Percentiles rank a stretch among this genome's conserved stretches.
Conservation (phyloP, 2,797 vertebrate genomes). For the Poeciliopsis presidionis region DNA sequence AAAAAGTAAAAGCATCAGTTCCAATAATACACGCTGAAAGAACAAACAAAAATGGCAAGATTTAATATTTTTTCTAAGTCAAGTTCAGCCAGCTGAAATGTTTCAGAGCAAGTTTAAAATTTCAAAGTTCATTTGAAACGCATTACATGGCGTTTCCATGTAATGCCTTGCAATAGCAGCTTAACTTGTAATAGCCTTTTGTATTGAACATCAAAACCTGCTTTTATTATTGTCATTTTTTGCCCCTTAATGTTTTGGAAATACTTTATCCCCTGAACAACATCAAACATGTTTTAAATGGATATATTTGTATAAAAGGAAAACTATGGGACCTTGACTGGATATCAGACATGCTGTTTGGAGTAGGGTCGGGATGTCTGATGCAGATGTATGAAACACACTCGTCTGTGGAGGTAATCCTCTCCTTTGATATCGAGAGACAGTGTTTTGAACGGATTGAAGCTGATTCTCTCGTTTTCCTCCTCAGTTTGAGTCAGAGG, state of each 20-base stretch:
- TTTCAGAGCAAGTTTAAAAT: not conserved
- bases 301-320: not conserved
- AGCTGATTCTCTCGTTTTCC: slow-evolving; percentile 19
- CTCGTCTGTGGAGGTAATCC: slow-evolving; percentile 80
- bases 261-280: not conserved
- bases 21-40: not conserved
- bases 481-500: slow-evolving; percentile 87
- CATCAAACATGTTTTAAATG: not conserved
- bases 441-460: not conserved
- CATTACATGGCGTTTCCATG: not conserved
- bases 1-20: not conserved
- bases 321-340: slow-evolving; percentile 66
- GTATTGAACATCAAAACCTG: not conserved
- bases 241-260: not conserved
- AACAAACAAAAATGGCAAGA: not conserved
- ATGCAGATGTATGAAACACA: slow-evolving; percentile 83
- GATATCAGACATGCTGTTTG: slow-evolving; percentile 90
- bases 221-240: not conserved
- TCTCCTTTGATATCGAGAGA: slow-evolving; percentile 2
- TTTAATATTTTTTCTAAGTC: too few relatives aligned
- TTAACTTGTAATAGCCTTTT: not conserved
- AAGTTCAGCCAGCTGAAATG: not conserved
- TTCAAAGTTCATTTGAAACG: not conserved
- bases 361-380: slow-evolving; percentile 92
- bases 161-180: not conserved